Evolutionary conservation across 2,888 invertebrate species (phyloP).

Genomic region (Drosophila austrosaltans): DNA sequence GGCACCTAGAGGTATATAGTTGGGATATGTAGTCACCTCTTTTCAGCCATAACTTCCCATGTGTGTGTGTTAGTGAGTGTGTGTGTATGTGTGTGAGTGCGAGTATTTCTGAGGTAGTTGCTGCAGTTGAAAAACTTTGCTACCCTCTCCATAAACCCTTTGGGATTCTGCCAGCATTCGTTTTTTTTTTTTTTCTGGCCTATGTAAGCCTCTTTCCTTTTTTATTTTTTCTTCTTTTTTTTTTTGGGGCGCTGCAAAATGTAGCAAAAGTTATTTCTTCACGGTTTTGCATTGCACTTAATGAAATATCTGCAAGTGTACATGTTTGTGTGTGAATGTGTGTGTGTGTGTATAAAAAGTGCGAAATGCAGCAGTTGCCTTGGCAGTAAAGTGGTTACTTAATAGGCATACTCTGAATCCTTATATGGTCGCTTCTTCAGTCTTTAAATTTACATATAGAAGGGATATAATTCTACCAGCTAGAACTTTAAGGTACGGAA

Average conservation of each 20-base stretch:
- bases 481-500: too few relatives aligned
- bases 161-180: conserved; percentile 44
- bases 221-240: conserved; percentile 18
- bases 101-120: conserved; percentile 60
- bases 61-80: conserved; percentile 35
- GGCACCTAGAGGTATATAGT: conserved; percentile 47
- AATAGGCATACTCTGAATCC: conserved; percentile 38
- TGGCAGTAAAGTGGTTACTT: conserved; percentile 50
- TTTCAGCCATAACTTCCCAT: conserved; percentile 41
- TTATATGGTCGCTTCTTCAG: conserved; percentile 8
- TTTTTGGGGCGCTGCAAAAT: conserved; percentile 58
- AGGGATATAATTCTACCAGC: background rate
- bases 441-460: background rate
- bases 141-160: conserved; percentile 34
- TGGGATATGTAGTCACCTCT: conserved; percentile 67
- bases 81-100: conserved; percentile 37
- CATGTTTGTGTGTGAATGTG: conserved; percentile 19
- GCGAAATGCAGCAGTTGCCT: conserved; percentile 32
- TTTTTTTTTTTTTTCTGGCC: conserved; percentile 55
- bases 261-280: conserved; percentile 77
- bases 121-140: conserved; percentile 64
- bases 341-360: conserved; percentile 19
- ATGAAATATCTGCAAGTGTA: conserved; percentile 48
- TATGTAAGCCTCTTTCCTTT: conserved; percentile 44
- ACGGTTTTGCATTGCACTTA: conserved; percentile 65